These are phyloP conservation scores for Aspiorhynchus laticeps DNA, from an alignment of 2,113 vertebrate genomes.

Conservation along the genomic window DNA sequence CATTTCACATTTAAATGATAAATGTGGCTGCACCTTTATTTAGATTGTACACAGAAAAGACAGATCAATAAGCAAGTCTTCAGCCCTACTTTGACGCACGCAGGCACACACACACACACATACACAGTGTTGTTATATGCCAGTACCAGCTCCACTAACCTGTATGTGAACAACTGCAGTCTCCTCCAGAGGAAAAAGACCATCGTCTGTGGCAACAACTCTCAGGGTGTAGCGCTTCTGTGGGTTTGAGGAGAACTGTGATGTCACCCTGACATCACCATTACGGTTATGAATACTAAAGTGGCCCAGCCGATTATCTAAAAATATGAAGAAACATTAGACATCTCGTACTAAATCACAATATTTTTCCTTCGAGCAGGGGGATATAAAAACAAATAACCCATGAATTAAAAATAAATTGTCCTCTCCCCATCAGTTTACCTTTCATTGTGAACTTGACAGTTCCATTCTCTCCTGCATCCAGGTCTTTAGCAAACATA, in stretches of 20 bases:
- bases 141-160: conserved; percentile 67
- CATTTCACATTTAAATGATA: background rate
- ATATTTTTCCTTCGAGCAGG: background rate
- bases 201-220: conserved; percentile 82
- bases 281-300: conserved; percentile 85
- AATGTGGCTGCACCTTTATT: background rate
- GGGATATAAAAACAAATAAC: background rate
- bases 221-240: conserved; percentile 75
- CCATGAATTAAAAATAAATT: background rate
- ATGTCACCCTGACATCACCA: conserved; percentile 83
- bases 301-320: conserved; percentile 67
- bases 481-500: conserved; percentile 88
- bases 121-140: background rate
- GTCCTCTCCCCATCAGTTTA: conserved; percentile 58
- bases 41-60: background rate
- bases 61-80: background rate
- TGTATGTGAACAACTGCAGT: conserved; percentile 78
- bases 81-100: background rate
- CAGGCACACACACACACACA: background rate
- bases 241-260: conserved; percentile 67
- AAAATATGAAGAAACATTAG: background rate
- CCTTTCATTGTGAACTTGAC: conserved; percentile 82
- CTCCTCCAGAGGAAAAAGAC: conserved; percentile 76
- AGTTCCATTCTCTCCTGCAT: conserved; percentile 85
- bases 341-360: background rate